Percentiles rank a stretch among this genome's conserved stretches.
These are phyloP conservation scores for Deroptyus accipitrinus DNA, from an alignment of 2,113 vertebrate genomes.

Conservation along the genomic window DNA sequence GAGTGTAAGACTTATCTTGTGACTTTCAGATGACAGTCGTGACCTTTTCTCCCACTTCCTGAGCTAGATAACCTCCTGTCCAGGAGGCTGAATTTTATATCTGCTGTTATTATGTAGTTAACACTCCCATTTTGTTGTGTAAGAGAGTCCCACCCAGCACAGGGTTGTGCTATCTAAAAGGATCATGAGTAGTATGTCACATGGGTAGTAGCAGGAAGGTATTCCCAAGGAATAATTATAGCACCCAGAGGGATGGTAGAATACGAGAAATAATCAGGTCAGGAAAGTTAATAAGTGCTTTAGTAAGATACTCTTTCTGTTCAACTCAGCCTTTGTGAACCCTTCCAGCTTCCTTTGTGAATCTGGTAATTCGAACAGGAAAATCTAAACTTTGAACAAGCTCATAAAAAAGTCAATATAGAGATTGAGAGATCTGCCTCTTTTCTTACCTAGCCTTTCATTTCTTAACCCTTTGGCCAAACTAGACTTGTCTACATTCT, in stretches of 20 bases:
- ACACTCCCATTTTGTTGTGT: background rate
- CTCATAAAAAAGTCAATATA: background rate
- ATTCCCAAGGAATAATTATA: background rate
- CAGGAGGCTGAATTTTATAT: background rate
- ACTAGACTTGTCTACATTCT: background rate
- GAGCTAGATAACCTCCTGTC: background rate
- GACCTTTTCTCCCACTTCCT: background rate
- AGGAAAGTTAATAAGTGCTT: background rate
- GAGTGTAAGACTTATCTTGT: background rate
- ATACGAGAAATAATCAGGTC: background rate
- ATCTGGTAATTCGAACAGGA: background rate
- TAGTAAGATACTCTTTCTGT: background rate
- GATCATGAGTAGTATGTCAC: background rate
- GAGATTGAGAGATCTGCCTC: background rate
- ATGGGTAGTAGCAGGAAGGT: background rate
- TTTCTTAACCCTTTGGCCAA: background rate
- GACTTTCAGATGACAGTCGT: background rate
- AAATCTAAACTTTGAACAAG: background rate
- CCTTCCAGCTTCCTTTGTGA: background rate
- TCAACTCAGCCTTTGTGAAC: background rate
- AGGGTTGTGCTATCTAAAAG: background rate
- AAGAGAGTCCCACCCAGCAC: background rate
- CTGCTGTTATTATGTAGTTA: background rate
- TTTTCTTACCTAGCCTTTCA: background rate
- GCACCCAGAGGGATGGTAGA: background rate